Evolutionary conservation across 2,797 vertebrate genomes (phyloP).

Genomic region (Numenius phaeopus): DNA sequence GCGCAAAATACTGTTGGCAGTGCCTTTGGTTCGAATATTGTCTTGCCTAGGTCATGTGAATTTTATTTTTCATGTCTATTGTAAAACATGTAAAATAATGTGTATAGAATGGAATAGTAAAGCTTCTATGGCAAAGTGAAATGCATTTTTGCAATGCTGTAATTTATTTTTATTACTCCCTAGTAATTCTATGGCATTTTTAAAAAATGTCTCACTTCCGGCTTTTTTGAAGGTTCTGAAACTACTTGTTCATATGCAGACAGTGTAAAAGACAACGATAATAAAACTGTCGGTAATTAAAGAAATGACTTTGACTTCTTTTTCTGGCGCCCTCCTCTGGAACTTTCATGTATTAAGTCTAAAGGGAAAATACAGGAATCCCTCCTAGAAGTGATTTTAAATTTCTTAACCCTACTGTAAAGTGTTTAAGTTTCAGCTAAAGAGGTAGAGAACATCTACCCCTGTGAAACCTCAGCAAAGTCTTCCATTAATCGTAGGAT

Average conservation of each 20-base stretch:
- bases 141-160: conserved; percentile 76
- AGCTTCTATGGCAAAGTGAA: conserved; percentile 76
- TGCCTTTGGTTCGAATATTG: conserved; percentile 76
- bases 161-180: conserved; percentile 77
- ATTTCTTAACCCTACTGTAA: background rate
- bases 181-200: conserved; percentile 58
- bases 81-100: conserved; percentile 68
- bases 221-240: conserved; percentile 59
- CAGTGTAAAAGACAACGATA: conserved; percentile 28
- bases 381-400: background rate
- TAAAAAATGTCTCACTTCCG: conserved; percentile 43
- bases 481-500: background rate
- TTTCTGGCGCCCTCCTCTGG: background rate
- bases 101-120: conserved; percentile 73
- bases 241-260: conserved; percentile 37
- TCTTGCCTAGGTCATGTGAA: conserved; percentile 41
- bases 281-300: conserved; percentile 55
- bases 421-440: background rate
- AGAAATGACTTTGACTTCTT: background rate
- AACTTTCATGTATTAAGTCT: background rate
- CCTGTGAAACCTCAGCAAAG: background rate
- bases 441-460: background rate
- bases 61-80: conserved; percentile 58
- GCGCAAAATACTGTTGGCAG: conserved; percentile 71
- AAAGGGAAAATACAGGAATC: background rate